These are phyloP conservation scores for Sialia sialis DNA, from an alignment of 2,113 vertebrate genomes.

Conservation along the genomic window DNA sequence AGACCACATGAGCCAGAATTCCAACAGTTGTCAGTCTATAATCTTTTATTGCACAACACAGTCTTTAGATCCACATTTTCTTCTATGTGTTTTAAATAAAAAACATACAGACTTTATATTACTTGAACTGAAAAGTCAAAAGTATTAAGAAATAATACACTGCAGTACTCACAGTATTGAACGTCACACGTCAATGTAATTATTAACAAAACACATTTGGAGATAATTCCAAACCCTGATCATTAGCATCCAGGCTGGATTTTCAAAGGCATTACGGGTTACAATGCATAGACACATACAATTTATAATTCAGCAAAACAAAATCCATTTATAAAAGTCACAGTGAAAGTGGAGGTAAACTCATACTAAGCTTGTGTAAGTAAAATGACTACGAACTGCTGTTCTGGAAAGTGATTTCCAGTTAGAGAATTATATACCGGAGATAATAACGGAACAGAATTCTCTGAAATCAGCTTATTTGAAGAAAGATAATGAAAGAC, in stretches of 20 bases:
- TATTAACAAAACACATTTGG: slow-evolving; percentile 7
- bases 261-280: slow-evolving; percentile 49
- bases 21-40: background rate
- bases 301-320: background rate
- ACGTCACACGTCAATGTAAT: background rate
- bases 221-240: slow-evolving; percentile 34
- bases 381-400: background rate
- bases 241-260: background rate
- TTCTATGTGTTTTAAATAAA: background rate
- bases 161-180: background rate
- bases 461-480: background rate
- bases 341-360: slow-evolving; percentile 42
- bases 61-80: background rate
- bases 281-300: slow-evolving; percentile 39
- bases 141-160: background rate
- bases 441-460: background rate
- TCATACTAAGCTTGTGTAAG: background rate
- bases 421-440: background rate
- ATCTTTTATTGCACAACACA: slow-evolving; percentile 51
- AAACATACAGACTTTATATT: background rate
- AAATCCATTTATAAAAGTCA: slow-evolving; percentile 46
- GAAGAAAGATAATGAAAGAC: background rate
- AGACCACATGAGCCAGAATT: background rate
- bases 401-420: background rate
- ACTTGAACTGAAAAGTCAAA: background rate